phyloP scores from a whole-genome alignment of 2,797 vertebrate species.

The Falco peregrinus region DNA sequence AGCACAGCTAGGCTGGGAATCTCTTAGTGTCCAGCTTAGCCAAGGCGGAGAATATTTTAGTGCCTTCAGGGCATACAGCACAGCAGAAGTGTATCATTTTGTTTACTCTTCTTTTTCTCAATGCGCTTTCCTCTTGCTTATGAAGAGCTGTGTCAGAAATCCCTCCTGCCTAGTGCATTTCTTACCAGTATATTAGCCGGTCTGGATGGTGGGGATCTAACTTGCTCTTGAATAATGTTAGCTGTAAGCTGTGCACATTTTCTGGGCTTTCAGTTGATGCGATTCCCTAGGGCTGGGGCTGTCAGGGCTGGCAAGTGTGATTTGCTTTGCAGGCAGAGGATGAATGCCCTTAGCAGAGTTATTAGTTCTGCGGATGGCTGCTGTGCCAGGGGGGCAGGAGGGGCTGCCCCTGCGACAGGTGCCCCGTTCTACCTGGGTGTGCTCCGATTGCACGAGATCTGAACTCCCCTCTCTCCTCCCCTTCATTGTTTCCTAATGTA shows the following conservation, averaged over 20 bases:
- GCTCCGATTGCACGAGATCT: not conserved
- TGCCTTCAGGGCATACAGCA: not conserved
- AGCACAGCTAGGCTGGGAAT: not conserved
- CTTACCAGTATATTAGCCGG: not conserved
- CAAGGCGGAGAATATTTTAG: not conserved
- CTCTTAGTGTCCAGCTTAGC: not conserved
- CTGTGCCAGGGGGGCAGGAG: not conserved
- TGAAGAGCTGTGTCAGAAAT: conserved; percentile 12
- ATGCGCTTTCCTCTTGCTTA: not conserved
- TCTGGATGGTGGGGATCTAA: not conserved
- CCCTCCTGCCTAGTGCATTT: not conserved
- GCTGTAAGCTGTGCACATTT: not conserved
- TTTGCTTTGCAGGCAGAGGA: conserved; percentile 34
- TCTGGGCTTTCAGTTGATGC: not conserved
- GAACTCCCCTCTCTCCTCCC: not conserved
- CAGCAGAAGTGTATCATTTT: not conserved
- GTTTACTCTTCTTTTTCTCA: not conserved
- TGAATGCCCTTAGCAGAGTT: not conserved
- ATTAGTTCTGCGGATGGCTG: not conserved
- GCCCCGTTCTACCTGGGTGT: not conserved
- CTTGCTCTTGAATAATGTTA: not conserved
- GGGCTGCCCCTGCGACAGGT: not conserved
- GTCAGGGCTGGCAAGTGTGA: not conserved
- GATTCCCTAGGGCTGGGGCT: not conserved
- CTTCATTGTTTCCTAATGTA: conserved; percentile 20